Evolutionary conservation across 1,140 invertebrate species (phyloP), one percentile per base, ranked within the genome.

Genomic region (Dryas iulia): DNA sequence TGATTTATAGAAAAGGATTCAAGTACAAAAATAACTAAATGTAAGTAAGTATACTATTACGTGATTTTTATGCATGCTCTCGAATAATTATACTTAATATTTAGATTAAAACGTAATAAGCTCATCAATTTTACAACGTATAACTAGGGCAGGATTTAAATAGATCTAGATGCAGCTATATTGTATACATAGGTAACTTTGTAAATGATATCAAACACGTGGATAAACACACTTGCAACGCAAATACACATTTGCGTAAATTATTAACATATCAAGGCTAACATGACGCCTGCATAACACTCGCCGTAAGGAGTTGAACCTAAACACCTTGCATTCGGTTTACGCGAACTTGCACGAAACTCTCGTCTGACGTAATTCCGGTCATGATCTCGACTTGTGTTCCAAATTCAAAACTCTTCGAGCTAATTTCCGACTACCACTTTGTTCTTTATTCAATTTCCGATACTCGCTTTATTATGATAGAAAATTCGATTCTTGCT

Each of bases 391-490:
- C 75, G 73, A 82, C 73, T 82, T 78, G 71, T 75, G 67, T 69
- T 83, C 74, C 78, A 76, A 86, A 89, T 84, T 85, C 82, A 81
- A 81, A 88, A 84, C 89, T 88, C 84, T 84, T 90, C 74, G 77
- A 87, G 85, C 79, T 89, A 90, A 91, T 91, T 91, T 91, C 89
- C 89, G 86, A 89, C 83, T 86, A 85, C 80, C 87, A 90, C 87
- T 89, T 89, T 87, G 87, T 88, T 90, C 86, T 91, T 90, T 91
- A 91, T 91, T 90, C 85, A 90, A 91, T 91, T 89, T 91, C 89
- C 89, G 86, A 84, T 87, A 84, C 83, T 77, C 78, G 71, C 74
- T 78, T 77, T 83, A 78, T 75, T 66, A 66, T 75, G 73, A 76
- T 80, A 77, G 75, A 79, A 47, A 70, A 70, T 65, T 65, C 68